A percentile compares a stretch with the other conserved stretches of the same genome.
These are phyloP conservation scores for Epizoanthus fatuus DNA, from an alignment of 92 coral and sea anemone genomes.

Conservation along the genomic window DNA sequence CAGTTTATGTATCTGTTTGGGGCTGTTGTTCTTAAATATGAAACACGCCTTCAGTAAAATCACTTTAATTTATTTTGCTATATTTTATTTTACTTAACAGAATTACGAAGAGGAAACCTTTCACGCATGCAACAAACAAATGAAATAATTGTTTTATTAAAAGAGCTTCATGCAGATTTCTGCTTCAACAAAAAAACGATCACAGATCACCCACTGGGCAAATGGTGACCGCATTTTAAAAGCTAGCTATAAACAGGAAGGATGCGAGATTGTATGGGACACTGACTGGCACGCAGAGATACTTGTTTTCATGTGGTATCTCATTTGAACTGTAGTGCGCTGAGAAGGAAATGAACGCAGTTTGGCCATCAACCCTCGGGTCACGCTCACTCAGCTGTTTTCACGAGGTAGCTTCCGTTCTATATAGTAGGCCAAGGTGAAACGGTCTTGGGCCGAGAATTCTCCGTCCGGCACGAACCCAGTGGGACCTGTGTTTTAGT, in stretches of 20 bases:
- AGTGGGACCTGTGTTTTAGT: background rate
- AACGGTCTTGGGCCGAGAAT: background rate
- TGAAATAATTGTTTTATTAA: background rate
- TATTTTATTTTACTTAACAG: background rate
- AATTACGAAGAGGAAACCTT: background rate
- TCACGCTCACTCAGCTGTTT: background rate
- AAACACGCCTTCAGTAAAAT: background rate
- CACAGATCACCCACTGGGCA: constrained; percentile 22
- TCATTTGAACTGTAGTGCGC: constrained; percentile 16
- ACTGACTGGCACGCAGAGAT: background rate
- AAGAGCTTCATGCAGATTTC: background rate
- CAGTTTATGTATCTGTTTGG: background rate
- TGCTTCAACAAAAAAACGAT: constrained; percentile 4
- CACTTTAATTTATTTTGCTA: background rate
- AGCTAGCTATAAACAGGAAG: constrained; percentile 30
- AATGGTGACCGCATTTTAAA: background rate
- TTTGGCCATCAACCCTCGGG: background rate
- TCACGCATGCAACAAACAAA: constrained; percentile 5
- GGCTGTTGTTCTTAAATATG: constrained; percentile 20
- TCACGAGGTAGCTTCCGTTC: constrained; percentile 6
- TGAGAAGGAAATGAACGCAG: background rate
- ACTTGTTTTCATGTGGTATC: constrained; percentile 28
- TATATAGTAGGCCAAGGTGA: constrained; percentile 33
- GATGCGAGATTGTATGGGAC: background rate
- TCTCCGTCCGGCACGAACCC: background rate